phyloP scores from a whole-genome alignment of 2,888 invertebrate genomes.

The Lochmaea crataegi region DNA sequence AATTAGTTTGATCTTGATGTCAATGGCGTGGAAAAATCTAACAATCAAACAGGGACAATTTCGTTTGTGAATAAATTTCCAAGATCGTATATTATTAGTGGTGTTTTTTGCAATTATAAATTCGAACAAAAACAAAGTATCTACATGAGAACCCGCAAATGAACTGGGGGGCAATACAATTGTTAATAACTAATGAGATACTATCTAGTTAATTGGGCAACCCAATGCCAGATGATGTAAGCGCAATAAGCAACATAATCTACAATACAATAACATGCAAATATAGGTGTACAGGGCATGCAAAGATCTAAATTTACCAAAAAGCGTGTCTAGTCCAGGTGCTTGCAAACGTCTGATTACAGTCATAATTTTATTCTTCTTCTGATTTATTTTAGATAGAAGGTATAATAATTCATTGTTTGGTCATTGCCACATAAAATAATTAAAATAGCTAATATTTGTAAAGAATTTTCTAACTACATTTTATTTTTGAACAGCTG shows the following conservation, averaged over 20 bases:
- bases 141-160: conserved; percentile 54
- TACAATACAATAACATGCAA: conserved; percentile 54
- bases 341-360: conserved; percentile 2
- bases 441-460: too few species aligned
- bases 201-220: conserved; percentile 55
- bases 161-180: conserved; percentile 57
- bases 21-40: conserved; percentile 29
- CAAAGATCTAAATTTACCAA: conserved; percentile 47
- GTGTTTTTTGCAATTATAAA: conserved; percentile 24
- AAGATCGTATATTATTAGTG: conserved; percentile 22
- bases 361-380: too few species aligned
- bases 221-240: conserved; percentile 64
- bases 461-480: too few species aligned
- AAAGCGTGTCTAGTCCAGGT: conserved; percentile 52
- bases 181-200: conserved; percentile 58
- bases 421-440: too few species aligned
- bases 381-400: too few species aligned
- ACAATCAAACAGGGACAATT: conserved; percentile 28
- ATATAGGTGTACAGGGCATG: conserved; percentile 50
- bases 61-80: conserved; percentile 15
- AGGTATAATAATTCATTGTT: too few species aligned
- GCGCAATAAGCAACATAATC: conserved; percentile 29
- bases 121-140: conserved; percentile 27
- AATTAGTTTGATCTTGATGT: conserved; percentile 15
- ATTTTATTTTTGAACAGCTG: too few species aligned